Base-by-base conservation (phyloP, 2,888 invertebrate species). In the Scaptodrosophila latifasciaeformis region DNA sequence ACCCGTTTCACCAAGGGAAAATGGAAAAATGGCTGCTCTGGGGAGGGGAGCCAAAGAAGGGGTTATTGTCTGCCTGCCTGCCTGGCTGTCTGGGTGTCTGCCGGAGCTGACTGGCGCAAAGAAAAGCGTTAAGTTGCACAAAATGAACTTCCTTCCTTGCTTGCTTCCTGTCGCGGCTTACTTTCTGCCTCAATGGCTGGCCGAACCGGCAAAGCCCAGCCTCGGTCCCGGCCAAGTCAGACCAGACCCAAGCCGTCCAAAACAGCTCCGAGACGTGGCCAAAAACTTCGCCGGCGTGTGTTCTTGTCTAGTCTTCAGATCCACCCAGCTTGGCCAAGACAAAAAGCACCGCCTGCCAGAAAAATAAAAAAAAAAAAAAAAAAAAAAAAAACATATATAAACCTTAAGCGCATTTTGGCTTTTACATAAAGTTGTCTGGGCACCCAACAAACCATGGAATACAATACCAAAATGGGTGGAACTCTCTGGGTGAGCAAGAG, bases 91-190 rank as follows among this genome's bases (percentile, higher is more conserved):
- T n/a, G n/a, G n/a, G n/a, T n/a, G n/a, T n/a, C n/a, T n/a, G 27
- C 34, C 18, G 10, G 13, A 19, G 40, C 17, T 12, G 27, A 24
- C 40, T 34, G 49, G 44, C 34, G 47, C 7, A 59, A 55, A 57
- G 70, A 54, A 76, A 56, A 77, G 59, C 78, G 65, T 74, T 77
- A 74, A 80, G 81, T 67, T 74, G 70, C 59, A 77, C 81, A 74
- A 74, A 72, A 80, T 72, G 56, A 72, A 72, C 78, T 77, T 80
- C 75, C 72, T 76, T 72, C 65, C 69, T 59, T 34, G 35, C 47
- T 47, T 54, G 58, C 60, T 66, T 72, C 59, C 74, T 62, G 66
- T 56, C 63, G 48, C 56, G 51, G 50, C 53, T 63, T 34, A 54
- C 49, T 54, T 58, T 53, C 40, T 46, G 54, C 12, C 43, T 31